A percentile compares a stretch with the other conserved stretches of the same genome.
These are phyloP conservation scores for Sebastes cheni DNA, from an alignment of 2,797 vertebrate genomes.

Conservation along the genomic window DNA sequence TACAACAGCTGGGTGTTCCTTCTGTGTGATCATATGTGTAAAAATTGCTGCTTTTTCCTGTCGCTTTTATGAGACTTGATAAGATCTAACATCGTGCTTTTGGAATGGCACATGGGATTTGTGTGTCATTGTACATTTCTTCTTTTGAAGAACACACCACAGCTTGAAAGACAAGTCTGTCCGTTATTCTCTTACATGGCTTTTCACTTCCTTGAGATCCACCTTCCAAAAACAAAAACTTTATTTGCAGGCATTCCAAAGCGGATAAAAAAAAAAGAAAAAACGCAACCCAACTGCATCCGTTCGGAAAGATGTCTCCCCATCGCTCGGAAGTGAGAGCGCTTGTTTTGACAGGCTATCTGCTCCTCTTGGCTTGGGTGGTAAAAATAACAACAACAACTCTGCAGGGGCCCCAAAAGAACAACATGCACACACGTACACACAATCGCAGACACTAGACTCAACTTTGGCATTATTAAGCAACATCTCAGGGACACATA, in stretches of 20 bases:
- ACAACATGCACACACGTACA: slow-evolving; percentile 53
- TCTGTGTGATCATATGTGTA: neutral
- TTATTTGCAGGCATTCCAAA: slow-evolving; percentile 62
- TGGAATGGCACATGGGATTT: neutral
- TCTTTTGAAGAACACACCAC: neutral
- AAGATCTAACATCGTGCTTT: neutral
- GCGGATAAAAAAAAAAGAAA: slow-evolving; percentile 41
- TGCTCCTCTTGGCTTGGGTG: slow-evolving; percentile 77
- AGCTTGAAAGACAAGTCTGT: neutral
- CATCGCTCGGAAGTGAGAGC: slow-evolving; percentile 68
- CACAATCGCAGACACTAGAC: slow-evolving; percentile 26
- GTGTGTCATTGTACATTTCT: neutral
- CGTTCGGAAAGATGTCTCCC: slow-evolving; percentile 49
- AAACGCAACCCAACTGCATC: slow-evolving; percentile 55
- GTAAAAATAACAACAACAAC: slow-evolving; percentile 76
- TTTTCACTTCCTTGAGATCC: slow-evolving; percentile 17
- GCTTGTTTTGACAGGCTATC: slow-evolving; percentile 81
- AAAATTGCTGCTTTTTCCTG: neutral
- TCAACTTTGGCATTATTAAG: slow-evolving; percentile 29
- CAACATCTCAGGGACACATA: slow-evolving; percentile 44
- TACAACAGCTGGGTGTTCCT: neutral
- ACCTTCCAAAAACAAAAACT: slow-evolving; percentile 40
- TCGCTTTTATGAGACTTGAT: neutral
- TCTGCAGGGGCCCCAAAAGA: slow-evolving; percentile 59
- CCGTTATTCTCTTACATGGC: neutral